Conservation (phyloP, 2,888 invertebrate species). For the Perithous albicinctus region DNA sequence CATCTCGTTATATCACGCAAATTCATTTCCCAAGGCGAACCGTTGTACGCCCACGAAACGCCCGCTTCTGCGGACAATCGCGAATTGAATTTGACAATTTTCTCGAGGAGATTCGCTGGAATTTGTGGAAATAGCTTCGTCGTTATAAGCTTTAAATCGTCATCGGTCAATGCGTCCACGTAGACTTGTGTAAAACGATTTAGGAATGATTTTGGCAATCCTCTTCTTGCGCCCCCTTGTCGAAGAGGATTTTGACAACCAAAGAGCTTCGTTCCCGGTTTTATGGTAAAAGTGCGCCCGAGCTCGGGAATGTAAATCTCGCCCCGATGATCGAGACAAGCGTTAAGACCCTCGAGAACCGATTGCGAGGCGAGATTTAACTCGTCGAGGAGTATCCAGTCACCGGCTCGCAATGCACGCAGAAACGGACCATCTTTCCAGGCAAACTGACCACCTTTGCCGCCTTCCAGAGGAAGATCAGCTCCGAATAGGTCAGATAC, state of each 20-base stretch:
- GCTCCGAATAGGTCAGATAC: slow-evolving; percentile 99
- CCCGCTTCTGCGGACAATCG: slow-evolving; percentile 88
- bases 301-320: slow-evolving; percentile 98
- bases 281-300: slow-evolving; percentile 91
- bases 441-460: slow-evolving; percentile 93
- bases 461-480: slow-evolving; percentile 97
- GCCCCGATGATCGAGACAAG: slow-evolving; percentile 98
- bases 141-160: slow-evolving; percentile 87
- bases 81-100: slow-evolving; percentile 93
- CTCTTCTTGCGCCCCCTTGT: slow-evolving; percentile 98
- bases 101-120: slow-evolving; percentile 87
- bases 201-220: slow-evolving; percentile 97
- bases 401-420: slow-evolving; percentile 95
- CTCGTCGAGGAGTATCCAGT: slow-evolving; percentile 99
- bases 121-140: slow-evolving; percentile 88
- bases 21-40: slow-evolving; percentile 99
- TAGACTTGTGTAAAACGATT: slow-evolving; percentile 93
- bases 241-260: slow-evolving; percentile 98
- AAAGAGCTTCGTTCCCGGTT: slow-evolving; percentile 93
- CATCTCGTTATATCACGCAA: slow-evolving; percentile 97
- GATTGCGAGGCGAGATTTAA: slow-evolving; percentile 99
- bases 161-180: slow-evolving; percentile 85
- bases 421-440: slow-evolving; percentile 99
- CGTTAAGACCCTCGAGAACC: slow-evolving; percentile 99
- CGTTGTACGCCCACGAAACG: slow-evolving; percentile 90